These are phyloP conservation scores for Cinclus cinclus DNA, from an alignment of 2,113 vertebrate genomes.

Conservation along the genomic window DNA sequence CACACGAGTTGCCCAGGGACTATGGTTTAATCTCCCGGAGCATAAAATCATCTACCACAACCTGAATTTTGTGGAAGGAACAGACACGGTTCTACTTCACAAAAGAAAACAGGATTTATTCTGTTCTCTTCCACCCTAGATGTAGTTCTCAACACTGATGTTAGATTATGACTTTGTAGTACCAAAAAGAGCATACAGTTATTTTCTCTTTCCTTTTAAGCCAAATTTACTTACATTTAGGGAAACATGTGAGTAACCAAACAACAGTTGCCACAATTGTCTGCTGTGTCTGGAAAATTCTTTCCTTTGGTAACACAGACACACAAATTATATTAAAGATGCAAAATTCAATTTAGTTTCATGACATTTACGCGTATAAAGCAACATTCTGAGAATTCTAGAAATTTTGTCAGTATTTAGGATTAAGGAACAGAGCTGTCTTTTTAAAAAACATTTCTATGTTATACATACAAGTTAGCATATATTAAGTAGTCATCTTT, in stretches of 20 bases:
- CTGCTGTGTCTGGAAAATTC: neutral
- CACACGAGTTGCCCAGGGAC: neutral
- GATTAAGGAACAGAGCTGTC: neutral
- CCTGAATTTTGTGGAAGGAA: neutral
- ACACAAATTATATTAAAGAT: neutral
- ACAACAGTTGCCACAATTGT: neutral
- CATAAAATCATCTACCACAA: neutral
- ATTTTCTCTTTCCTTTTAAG: neutral
- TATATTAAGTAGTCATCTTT: conserved; percentile 27
- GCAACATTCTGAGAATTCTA: neutral
- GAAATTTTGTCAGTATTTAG: neutral
- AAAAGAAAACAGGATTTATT: neutral
- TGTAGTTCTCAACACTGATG: neutral
- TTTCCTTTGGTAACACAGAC: neutral
- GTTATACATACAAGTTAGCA: conserved; percentile 4
- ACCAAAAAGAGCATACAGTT: neutral
- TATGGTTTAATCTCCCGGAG: neutral
- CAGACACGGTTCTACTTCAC: neutral
- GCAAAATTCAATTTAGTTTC: neutral
- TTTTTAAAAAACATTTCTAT: conserved; percentile 13
- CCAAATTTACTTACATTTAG: neutral
- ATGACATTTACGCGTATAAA: neutral
- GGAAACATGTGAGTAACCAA: neutral
- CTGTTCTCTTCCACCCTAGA: neutral
- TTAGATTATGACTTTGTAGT: neutral